Base-by-base conservation (phyloP, 2,888 invertebrate genomes). In the Phortica okadai region DNA sequence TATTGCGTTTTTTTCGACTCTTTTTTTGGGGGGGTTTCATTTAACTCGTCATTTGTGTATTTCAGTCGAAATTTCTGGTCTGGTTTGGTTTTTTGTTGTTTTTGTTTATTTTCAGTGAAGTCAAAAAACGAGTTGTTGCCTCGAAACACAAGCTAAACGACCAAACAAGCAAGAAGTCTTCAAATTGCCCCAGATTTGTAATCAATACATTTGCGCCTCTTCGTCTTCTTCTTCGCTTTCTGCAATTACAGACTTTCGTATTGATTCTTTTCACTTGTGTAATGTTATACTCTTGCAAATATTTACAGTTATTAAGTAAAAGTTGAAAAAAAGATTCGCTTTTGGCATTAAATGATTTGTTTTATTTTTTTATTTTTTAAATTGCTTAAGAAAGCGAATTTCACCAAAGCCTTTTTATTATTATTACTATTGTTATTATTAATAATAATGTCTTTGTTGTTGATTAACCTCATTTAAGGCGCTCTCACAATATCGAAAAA, bases 141-240 rank as follows among this genome's bases (percentile, higher is more conserved):
- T 62, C 25, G 50, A 50, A 11, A 50, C 50, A 6, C 59, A 2
- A 14, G n/a, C 7, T 59, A 16, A 59, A 59, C 21, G 64, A 64
- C 41, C 64, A 64, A 64, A 64, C 64, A 64, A 64, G 64, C 54
- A 73, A 75, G 62, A 67, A 64, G 41, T 50, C 58, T 59, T 25
- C 59, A n/a, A 33, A 21, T 77, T 80, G 80, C 56, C 79, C 86
- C 80, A 83, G 75, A 72, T 78, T 80, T 73, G 79, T 72, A 74
- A 74, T 58, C 73, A 69, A 80, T 77, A 82, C 77, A 62, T 62
- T 62, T 11, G 62, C 21, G 21, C 80, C 41, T 42, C 10, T 10
- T n/a, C n/a, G n/a, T 54, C 21, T 10, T 16, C n/a, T 72, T 44
- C 16, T 56, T 16, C n/a, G 21, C 21, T 70, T 70, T 14, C 50